Evolutionary conservation across 1,140 invertebrate species (phyloP).

Genomic region (Heliconius melpomene): DNA sequence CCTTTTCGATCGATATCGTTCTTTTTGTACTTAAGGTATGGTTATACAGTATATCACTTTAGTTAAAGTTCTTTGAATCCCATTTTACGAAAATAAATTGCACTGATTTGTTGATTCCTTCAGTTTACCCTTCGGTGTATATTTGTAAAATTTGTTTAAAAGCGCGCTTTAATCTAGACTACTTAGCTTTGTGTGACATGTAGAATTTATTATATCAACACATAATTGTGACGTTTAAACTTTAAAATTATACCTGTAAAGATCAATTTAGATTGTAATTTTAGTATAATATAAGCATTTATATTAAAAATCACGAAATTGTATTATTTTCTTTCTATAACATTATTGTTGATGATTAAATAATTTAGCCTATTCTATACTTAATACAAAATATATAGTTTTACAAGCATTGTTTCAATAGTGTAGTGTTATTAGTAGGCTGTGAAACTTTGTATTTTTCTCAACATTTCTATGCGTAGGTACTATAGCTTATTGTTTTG

Average conservation of each 20-base stretch:
- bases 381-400: neutral
- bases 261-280: no score
- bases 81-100: slow-evolving; percentile 18
- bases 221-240: no score
- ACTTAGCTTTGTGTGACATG: neutral
- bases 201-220: neutral
- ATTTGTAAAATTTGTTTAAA: neutral
- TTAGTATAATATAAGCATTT: no score
- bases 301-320: no score
- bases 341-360: neutral
- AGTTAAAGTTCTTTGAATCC: slow-evolving; percentile 26
- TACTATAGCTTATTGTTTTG: slow-evolving; percentile 24
- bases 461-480: neutral
- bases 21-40: slow-evolving; percentile 31
- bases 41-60: slow-evolving; percentile 37
- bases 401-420: neutral
- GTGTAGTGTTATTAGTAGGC: neutral
- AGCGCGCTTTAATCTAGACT: slow-evolving; percentile 17
- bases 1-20: no score
- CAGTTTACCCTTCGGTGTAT: slow-evolving; percentile 8
- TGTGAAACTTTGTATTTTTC: neutral
- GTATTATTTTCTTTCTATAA: neutral
- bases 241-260: no score
- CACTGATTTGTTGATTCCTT: slow-evolving; percentile 31
- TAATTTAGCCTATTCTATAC: neutral